Percentiles rank a stretch among this genome's conserved stretches.
These are phyloP conservation scores for Brachionus rubens DNA, from an alignment of 1,140 invertebrate genomes.

Conservation along the genomic window DNA sequence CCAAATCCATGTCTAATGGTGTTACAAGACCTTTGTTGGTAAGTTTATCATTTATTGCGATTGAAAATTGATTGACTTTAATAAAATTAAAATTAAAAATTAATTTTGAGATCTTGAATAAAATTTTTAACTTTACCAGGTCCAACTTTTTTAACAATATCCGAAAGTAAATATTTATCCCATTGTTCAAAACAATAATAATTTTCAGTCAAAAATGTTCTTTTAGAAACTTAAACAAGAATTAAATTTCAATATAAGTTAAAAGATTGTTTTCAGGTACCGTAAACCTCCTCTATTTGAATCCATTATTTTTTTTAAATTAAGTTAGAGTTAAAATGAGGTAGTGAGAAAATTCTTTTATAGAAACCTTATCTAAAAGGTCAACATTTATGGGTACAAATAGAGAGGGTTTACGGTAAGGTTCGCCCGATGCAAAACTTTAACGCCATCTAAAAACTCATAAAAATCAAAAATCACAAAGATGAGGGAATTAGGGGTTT, in stretches of 20 bases:
- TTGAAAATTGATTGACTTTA: slow-evolving; percentile 15
- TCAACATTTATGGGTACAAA: too few relatives aligned
- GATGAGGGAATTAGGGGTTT: too few relatives aligned
- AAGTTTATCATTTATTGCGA: neutral
- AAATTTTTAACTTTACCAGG: neutral
- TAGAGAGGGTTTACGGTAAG: too few relatives aligned
- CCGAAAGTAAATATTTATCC: slow-evolving; percentile 44
- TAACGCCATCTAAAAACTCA: too few relatives aligned
- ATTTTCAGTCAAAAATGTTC: slow-evolving; percentile 30
- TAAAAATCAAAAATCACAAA: too few relatives aligned
- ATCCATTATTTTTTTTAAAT: too few relatives aligned
- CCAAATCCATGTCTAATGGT: slow-evolving; percentile 42
- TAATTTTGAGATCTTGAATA: neutral
- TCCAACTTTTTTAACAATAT: slow-evolving; percentile 35
- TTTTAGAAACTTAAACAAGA: too few relatives aligned
- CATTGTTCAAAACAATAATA: slow-evolving; percentile 35
- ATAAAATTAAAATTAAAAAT: neutral
- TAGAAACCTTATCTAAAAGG: too few relatives aligned
- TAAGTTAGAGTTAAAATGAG: too few relatives aligned
- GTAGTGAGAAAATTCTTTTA: too few relatives aligned
- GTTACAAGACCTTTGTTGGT: slow-evolving; percentile 20
- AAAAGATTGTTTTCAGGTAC: neutral
- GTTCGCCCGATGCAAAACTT: too few relatives aligned
- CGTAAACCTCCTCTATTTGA: neutral
- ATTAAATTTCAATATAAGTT: too few relatives aligned